Conservation (phyloP, 2,113 vertebrate species). For the Platichthys flesus region DNA sequence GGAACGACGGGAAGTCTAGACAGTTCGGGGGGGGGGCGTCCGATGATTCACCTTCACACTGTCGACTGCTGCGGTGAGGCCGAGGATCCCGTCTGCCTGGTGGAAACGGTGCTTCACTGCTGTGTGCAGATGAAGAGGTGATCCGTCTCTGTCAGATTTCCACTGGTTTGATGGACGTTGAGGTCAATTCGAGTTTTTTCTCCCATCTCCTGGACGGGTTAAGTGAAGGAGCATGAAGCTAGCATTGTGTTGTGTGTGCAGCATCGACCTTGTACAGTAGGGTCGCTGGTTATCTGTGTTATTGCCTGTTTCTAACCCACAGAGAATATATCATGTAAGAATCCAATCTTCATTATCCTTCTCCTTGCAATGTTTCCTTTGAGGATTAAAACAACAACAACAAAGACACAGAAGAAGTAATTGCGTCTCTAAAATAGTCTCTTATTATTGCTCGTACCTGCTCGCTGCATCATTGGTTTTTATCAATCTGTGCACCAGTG, state of each 20-base stretch:
- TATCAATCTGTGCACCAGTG: not conserved
- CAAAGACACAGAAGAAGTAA: not conserved
- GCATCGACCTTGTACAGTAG: too few relatives aligned
- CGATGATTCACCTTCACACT: constrained; percentile 64
- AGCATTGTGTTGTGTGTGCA: too few relatives aligned
- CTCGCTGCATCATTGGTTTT: constrained; percentile 3
- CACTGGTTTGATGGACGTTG: constrained; percentile 13
- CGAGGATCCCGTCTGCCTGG: constrained; percentile 18
- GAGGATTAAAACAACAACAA: not conserved
- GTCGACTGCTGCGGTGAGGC: constrained; percentile 19
- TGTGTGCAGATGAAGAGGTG: not conserved
- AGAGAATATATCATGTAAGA: not conserved
- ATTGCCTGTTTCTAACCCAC: too few relatives aligned
- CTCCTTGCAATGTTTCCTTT: not conserved
- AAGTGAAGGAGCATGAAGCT: not conserved
- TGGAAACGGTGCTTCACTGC: not conserved
- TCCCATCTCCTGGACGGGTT: not conserved
- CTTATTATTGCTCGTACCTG: not conserved
- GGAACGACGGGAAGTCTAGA: constrained; percentile 59
- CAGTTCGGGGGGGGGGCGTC: constrained; percentile 11
- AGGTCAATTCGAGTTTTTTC: not conserved
- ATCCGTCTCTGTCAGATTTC: constrained; percentile 7
- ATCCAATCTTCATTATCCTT: not conserved
- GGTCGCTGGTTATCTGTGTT: too few relatives aligned
- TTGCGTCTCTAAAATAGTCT: not conserved